Percentiles rank a stretch among this genome's conserved stretches.
phyloP scores from a whole-genome alignment of 2,797 vertebrate species.

The Schizothorax lantsangensis region DNA sequence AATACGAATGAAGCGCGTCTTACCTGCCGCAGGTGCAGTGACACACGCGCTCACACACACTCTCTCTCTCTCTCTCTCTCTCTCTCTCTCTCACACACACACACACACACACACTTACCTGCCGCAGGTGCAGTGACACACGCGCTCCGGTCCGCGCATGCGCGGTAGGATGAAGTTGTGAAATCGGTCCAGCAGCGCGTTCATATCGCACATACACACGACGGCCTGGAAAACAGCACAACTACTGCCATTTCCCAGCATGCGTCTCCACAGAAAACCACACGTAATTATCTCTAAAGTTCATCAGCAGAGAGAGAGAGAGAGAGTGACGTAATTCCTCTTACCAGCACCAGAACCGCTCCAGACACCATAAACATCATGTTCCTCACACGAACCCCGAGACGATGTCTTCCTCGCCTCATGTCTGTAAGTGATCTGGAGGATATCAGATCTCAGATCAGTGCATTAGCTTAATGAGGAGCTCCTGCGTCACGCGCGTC shows the following conservation, averaged over 20 bases:
- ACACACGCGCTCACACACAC: conserved; percentile 89
- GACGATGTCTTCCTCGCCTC: background rate
- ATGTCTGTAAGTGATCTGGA: conserved; percentile 24
- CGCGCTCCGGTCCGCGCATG: conserved; percentile 85
- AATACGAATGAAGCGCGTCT: conserved; percentile 42
- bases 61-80: too few relatives aligned
- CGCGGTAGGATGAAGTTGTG: conserved; percentile 91
- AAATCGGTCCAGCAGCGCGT: conserved; percentile 88
- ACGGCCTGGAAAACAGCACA: conserved; percentile 77
- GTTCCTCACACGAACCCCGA: conserved; percentile 64
- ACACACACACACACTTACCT: too few relatives aligned
- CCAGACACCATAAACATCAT: conserved; percentile 87
- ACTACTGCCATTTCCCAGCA: conserved; percentile 33
- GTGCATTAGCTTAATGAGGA: conserved; percentile 56
- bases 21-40: conserved; percentile 92
- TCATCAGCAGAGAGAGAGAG: background rate
- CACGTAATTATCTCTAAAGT: background rate
- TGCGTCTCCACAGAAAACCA: conserved; percentile 8
- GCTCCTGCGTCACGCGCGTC: conserved; percentile 25
- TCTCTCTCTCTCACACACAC: too few relatives aligned
- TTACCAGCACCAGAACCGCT: conserved; percentile 86
- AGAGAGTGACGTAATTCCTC: conserved; percentile 38
- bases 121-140: conserved; percentile 91
- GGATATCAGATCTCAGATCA: conserved; percentile 36
- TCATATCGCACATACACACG: conserved; percentile 91